These are phyloP conservation scores for Catharus fuscescens DNA, from an alignment of 2,113 vertebrate genomes.

Conservation along the genomic window DNA sequence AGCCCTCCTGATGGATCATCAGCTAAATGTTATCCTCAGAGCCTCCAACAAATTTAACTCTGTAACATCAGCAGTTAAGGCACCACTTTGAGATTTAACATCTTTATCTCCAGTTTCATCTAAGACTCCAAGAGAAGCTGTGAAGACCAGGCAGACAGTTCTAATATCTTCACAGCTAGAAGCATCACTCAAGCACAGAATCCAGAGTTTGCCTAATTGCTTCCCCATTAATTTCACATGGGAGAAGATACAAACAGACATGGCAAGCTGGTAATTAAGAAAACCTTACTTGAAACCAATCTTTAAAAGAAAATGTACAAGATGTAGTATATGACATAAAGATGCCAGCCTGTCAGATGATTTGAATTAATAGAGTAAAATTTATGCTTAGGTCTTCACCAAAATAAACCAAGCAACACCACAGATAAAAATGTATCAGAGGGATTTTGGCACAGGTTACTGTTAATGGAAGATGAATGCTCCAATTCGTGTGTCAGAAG, in stretches of 20 bases:
- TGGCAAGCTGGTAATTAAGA: background rate
- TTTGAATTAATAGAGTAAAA: background rate
- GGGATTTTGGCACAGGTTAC: background rate
- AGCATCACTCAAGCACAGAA: background rate
- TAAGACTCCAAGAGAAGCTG: slow-evolving; percentile 5
- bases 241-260: background rate
- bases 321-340: background rate
- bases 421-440: background rate
- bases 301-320: background rate
- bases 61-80: background rate
- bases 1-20: background rate
- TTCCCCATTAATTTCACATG: slow-evolving; percentile 28
- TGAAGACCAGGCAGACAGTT: background rate
- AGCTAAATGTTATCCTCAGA: background rate
- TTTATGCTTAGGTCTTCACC: background rate
- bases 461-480: background rate
- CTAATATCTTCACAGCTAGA: background rate
- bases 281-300: background rate
- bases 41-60: background rate
- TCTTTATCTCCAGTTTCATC: background rate
- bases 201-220: background rate
- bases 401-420: background rate
- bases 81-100: background rate
- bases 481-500: background rate
- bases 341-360: background rate